Conservation (phyloP, 1,140 invertebrate genomes). For the Artemia franciscana region DNA sequence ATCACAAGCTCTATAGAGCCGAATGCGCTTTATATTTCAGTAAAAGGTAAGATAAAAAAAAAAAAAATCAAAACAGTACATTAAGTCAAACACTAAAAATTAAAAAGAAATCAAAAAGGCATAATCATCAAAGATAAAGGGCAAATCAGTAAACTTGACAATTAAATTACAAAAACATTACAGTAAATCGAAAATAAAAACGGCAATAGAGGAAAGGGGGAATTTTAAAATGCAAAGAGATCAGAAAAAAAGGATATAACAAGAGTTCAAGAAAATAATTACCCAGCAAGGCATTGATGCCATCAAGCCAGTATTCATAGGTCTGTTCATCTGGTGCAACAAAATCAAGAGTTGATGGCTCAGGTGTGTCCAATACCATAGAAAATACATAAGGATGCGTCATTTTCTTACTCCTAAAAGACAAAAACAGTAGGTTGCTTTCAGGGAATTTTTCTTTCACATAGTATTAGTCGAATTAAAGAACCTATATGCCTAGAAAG, state of each 20-base stretch:
- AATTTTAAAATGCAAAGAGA: background rate
- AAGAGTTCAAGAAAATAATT: slow-evolving; percentile 8
- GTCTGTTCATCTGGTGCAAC: slow-evolving; percentile 68
- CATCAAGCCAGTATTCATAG: slow-evolving; percentile 88
- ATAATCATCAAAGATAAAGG: no score
- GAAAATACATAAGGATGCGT: slow-evolving; percentile 67
- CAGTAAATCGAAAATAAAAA: no score
- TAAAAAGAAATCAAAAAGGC: background rate
- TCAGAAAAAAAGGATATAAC: background rate
- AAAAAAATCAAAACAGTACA: no score
- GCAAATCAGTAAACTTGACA: no score
- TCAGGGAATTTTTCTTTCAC: slow-evolving; percentile 82
- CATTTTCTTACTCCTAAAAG: slow-evolving; percentile 41
- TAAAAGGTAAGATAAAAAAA: no score
- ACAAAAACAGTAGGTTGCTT: slow-evolving; percentile 22
- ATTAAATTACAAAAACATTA: no score
- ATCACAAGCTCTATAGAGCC: no score
- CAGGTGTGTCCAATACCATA: slow-evolving; percentile 50
- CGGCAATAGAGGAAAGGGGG: no score
- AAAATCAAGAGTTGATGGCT: slow-evolving; percentile 54
- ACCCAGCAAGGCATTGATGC: slow-evolving; percentile 69
- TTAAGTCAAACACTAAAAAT: background rate
- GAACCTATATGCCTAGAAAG: slow-evolving; percentile 76
- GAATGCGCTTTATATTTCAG: no score
- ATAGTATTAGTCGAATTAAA: slow-evolving; percentile 77